These are phyloP conservation scores for Stenodera caucasica DNA, from an alignment of 2,888 invertebrate species.

Conservation along the genomic window DNA sequence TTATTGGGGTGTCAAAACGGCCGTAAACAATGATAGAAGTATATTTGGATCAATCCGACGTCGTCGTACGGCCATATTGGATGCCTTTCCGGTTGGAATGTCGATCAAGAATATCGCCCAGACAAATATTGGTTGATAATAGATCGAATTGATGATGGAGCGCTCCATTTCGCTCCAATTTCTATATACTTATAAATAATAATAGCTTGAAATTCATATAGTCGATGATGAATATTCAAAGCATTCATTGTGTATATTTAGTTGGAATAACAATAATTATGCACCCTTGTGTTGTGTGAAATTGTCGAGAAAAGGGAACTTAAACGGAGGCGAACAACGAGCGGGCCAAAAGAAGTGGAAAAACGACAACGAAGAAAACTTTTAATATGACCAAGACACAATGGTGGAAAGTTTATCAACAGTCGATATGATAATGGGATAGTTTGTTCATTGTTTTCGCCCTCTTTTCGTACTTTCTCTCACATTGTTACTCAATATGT, in stretches of 20 bases:
- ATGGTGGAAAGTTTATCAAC: conserved; percentile 36
- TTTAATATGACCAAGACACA: conserved; percentile 39
- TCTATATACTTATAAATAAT: no score
- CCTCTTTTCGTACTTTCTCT: conserved; percentile 4
- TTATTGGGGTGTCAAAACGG: conserved; percentile 41
- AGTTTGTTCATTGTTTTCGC: conserved; percentile 26
- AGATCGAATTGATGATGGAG: no score
- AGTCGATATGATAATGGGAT: conserved; percentile 36
- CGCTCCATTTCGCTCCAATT: no score
- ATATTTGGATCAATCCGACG: conserved; percentile 32
- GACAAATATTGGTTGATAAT: conserved; percentile 23
- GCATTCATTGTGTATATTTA: no score
- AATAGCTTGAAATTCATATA: no score
- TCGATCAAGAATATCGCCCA: conserved; percentile 21
- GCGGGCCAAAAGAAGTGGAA: not conserved
- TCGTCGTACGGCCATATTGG: conserved; percentile 24
- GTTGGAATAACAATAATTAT: no score
- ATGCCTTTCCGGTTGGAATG: conserved; percentile 29
- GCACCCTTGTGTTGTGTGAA: no score
- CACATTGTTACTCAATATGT: not conserved
- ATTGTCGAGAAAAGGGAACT: no score
- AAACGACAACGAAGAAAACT: conserved; percentile 24
- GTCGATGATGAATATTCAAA: no score
- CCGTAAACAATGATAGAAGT: conserved; percentile 46
- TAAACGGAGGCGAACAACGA: no score